Base-by-base conservation (phyloP, 2,113 vertebrate species). In the Notothenia coriiceps region DNA sequence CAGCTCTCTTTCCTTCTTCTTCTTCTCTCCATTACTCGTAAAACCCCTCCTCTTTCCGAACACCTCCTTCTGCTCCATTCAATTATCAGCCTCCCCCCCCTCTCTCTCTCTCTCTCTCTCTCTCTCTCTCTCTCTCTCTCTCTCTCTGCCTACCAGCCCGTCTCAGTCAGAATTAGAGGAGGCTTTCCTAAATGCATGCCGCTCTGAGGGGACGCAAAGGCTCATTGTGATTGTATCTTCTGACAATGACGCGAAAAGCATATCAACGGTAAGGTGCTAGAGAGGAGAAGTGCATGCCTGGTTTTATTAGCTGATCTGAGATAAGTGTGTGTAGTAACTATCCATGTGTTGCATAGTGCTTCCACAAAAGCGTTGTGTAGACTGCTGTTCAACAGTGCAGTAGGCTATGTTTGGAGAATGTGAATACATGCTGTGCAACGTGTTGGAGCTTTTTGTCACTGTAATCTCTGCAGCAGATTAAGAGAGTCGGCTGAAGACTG, bases 171-270 rank as follows among this genome's bases (percentile, higher is more conserved):
- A 85, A 90, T 86, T 86, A 82, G 81, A 82, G 65, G 81, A 88
- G 86, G 82, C 89, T 89, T 88, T 89, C 83, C 81, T 83, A 79
- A 91, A 92, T 86, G 92, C 91, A 89, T 76, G 83, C 80, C 35
- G 86, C 86, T 93, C 82, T 62, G 83, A 93, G 80, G 89, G 85
- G 80, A 90, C 66, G 87, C 83, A 88, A 83, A 84, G 86, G 51
- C 83, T 84, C 87, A 66, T 77, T 83, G 86, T 91, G 91, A 91
- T 89, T 81, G 70, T 86, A 91, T 88, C 88, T 70, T 73, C 88
- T 84, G 86, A 94, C 91, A 88, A 95, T 95, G 93, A 94, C 80
- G 87, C 90, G 84, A 79, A 94, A 94, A 90, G 86, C 92, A 68
- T 51, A 83, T 84, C 92, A 90, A 94, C 91, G 93, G 94, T 94